These are phyloP conservation scores for Tipula confusa DNA, from an alignment of 2,888 invertebrate genomes.

Conservation along the genomic window DNA sequence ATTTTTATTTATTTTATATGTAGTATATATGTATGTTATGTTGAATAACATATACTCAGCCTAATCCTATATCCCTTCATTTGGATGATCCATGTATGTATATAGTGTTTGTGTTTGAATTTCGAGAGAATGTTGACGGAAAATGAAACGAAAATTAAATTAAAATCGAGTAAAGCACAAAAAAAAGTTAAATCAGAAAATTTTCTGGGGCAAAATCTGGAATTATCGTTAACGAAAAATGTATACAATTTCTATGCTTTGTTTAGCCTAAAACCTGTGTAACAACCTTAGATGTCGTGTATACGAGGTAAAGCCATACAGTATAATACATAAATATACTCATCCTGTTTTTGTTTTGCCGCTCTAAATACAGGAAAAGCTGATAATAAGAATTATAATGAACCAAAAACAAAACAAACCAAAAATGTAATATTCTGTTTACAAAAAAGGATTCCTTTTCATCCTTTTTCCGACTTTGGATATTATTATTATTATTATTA, in stretches of 20 bases:
- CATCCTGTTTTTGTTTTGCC: background rate
- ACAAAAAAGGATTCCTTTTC: background rate
- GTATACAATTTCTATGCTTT: background rate
- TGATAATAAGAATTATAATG: conserved; percentile 25
- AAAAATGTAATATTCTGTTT: background rate
- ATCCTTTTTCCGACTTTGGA: background rate
- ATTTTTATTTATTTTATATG: background rate
- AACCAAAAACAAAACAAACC: background rate
- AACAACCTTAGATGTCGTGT: background rate
- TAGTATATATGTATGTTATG: background rate
- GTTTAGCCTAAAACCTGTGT: background rate
- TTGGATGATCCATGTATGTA: background rate
- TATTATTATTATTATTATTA: no score
- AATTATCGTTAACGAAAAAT: background rate
- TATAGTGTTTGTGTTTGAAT: background rate
- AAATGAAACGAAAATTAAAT: conserved; percentile 17
- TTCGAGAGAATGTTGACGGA: background rate
- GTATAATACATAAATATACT: no score
- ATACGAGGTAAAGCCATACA: background rate
- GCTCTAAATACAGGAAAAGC: background rate
- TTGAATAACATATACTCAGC: background rate
- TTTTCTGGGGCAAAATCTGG: background rate
- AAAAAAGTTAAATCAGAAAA: background rate
- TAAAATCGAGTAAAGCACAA: background rate
- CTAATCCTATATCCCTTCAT: background rate